Conservation (phyloP, 2,888 invertebrate species). For the Pseudococcus jackbeardsleyi region DNA sequence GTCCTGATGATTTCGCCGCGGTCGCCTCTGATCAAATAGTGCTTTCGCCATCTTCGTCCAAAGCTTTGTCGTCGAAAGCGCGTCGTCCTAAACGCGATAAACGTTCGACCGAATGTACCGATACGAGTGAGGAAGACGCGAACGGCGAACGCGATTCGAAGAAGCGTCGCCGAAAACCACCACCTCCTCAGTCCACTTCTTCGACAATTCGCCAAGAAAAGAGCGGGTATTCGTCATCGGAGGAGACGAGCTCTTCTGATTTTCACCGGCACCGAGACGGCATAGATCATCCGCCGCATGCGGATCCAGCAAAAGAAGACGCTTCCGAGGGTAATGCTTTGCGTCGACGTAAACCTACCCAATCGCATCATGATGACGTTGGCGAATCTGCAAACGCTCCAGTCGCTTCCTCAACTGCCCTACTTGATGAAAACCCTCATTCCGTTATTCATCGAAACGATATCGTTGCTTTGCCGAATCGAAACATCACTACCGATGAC, state of each 20-base stretch:
- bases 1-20: background rate
- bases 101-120: background rate
- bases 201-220: background rate
- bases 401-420: background rate
- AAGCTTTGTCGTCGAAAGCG: background rate
- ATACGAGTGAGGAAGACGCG: constrained; percentile 20
- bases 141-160: background rate
- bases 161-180: constrained; percentile 21
- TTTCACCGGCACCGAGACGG: background rate
- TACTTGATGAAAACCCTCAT: background rate
- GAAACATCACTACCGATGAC: background rate
- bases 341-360: background rate
- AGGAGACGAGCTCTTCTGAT: constrained; percentile 15
- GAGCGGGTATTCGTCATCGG: constrained; percentile 62
- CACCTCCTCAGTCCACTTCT: background rate
- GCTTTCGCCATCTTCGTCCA: background rate
- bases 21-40: background rate
- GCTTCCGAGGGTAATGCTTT: background rate
- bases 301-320: background rate
- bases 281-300: background rate
- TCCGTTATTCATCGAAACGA: background rate
- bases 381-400: background rate
- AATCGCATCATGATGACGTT: background rate
- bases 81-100: constrained; percentile 16
- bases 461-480: background rate